Evolutionary conservation across 2,888 invertebrate species (phyloP).

Genomic region (Schizotus pectinicornis): DNA sequence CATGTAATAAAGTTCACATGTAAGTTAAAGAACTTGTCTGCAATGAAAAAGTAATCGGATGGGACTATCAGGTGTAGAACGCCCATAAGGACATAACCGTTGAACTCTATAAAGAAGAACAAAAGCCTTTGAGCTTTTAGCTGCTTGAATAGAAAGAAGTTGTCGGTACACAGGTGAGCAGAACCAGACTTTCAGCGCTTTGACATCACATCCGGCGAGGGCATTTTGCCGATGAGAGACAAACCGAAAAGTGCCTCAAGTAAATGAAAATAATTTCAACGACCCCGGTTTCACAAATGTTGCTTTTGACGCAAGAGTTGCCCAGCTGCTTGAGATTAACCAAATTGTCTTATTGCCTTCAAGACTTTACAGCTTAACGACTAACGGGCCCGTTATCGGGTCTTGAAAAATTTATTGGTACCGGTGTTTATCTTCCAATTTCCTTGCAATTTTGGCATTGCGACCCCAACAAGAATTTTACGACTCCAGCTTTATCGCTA

Average conservation of each 20-base stretch:
- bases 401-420: neutral
- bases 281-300: no score
- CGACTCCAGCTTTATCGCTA: constrained; percentile 33
- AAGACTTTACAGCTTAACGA: neutral
- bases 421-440: no score
- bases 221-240: neutral
- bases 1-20: constrained; percentile 42
- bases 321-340: neutral
- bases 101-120: constrained; percentile 41
- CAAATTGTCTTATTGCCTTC: no score
- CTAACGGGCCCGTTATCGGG: no score
- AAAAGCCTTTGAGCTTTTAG: constrained; percentile 40
- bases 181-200: constrained; percentile 30
- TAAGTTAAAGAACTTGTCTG: constrained; percentile 44
- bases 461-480: no score
- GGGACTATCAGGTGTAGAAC: constrained; percentile 50
- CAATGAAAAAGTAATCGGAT: constrained; percentile 45
- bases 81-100: constrained; percentile 44
- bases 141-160: constrained; percentile 36
- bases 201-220: constrained; percentile 34
- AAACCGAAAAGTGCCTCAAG: neutral
- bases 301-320: neutral
- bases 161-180: constrained; percentile 33
- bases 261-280: neutral
- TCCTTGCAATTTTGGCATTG: no score